Evolutionary conservation across 2,888 invertebrate species (phyloP), one percentile per base, ranked within the genome.

Genomic region (Phania funesta): DNA sequence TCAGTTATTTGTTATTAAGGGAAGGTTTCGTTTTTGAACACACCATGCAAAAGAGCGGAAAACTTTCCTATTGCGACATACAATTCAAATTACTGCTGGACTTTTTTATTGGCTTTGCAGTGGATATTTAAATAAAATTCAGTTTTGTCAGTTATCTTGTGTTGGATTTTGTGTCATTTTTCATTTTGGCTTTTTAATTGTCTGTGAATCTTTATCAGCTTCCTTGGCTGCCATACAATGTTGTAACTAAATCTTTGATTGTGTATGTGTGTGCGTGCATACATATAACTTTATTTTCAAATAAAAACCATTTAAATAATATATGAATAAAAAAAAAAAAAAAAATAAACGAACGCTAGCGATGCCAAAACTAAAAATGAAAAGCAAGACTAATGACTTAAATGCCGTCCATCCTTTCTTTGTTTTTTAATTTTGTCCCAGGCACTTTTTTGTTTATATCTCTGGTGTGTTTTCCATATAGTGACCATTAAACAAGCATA

Each of bases 401-500:
- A 48, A 81, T 76, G 67, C 41, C 60, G 81, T 77, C n/a, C 65
- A 67, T 76, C 35, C 52, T 68, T 48, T 58, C 44, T 24, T 29
- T 24, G 0, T 1, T 26, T 44, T 18, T 7, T 11, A 6, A 32
- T 46, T 11, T 70, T 32, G 18, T 26, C 8, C 16, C 16, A 20
- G n/a, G 5, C 60, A 24, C 5, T 29, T 26, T 62, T 44, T 13
- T 0, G 26, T 16, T 16, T 22, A 52, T 20, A 8, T 56, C 38
- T 26, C 20, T 50, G 35, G 18, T 62, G 13, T 73, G 29, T 73
- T 44, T 54, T 2, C 24, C 18, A 16, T 65, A 35, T 38, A 54
- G 58, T 67, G 54, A 73, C 67, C 81, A 77, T 74, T 74, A 74
- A 62, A 64, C 68, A 65, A 82, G 74, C 82, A 82, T 82, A 70